These are phyloP conservation scores for Pseudocheirus occidentalis DNA, from an alignment of 2,797 vertebrate species.

Conservation along the genomic window DNA sequence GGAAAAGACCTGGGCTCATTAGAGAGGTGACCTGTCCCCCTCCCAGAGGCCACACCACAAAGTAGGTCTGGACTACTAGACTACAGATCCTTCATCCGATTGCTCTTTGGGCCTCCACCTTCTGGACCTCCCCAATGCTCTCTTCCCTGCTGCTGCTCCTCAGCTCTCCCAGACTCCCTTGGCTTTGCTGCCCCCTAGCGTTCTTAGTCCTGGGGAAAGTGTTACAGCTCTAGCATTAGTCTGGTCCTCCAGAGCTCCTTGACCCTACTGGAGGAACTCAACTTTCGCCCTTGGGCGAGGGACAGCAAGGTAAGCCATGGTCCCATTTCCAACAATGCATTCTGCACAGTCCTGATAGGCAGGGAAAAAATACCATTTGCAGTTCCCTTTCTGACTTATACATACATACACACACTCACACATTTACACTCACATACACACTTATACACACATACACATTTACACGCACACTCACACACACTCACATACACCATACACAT, in stretches of 20 bases:
- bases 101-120: background rate
- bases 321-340: too few relatives aligned
- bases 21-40: background rate
- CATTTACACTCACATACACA: too few relatives aligned
- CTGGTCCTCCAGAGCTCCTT: accelerated
- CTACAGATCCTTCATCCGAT: background rate
- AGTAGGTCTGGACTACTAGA: background rate
- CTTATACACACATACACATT: background rate
- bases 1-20: background rate
- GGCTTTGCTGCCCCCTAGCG: background rate
- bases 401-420: too few relatives aligned
- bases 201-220: background rate
- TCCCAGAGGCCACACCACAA: background rate
- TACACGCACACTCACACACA: too few relatives aligned
- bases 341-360: background rate
- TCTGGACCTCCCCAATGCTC: background rate
- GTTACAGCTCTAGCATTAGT: background rate
- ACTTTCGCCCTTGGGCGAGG: background rate
- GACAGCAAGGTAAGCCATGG: background rate
- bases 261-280: background rate
- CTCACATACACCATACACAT: too few relatives aligned
- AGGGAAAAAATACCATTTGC: background rate
- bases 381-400: background rate
- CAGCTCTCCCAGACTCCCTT: background rate
- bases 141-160: background rate